phyloP scores from a whole-genome alignment of 1,140 invertebrate species.

The Drosophila sp. region DNA sequence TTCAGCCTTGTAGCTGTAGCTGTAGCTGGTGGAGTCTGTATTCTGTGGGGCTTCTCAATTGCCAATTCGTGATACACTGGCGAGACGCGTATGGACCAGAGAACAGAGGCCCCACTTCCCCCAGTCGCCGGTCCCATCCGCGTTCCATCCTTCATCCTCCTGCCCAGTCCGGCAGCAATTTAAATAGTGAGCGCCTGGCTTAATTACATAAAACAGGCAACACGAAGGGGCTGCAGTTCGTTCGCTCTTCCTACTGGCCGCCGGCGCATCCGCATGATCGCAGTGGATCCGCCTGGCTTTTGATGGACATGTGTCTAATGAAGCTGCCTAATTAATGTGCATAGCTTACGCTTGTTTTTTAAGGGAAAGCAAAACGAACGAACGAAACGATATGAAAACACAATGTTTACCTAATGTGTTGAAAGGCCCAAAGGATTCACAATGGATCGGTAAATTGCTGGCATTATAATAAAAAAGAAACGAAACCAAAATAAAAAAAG shows the following conservation, averaged over 20 bases:
- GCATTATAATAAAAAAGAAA: slow-evolving; percentile 29
- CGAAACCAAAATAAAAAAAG: slow-evolving; percentile 8
- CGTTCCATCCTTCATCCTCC: neutral
- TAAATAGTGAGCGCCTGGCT: slow-evolving; percentile 79
- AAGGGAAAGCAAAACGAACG: slow-evolving; percentile 1
- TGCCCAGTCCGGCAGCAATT: slow-evolving; percentile 51
- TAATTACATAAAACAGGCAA: slow-evolving; percentile 75
- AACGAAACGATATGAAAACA: slow-evolving; percentile 11
- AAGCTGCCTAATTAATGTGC: slow-evolving; percentile 72
- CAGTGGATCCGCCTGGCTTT: slow-evolving; percentile 20
- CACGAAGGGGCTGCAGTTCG: slow-evolving; percentile 23
- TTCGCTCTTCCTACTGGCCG: slow-evolving; percentile 39
- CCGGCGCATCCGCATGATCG: slow-evolving; percentile 42
- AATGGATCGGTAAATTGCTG: slow-evolving; percentile 41
- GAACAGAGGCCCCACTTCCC: neutral
- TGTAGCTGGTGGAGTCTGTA: slow-evolving; percentile 20
- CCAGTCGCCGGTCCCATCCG: neutral
- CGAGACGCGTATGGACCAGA: slow-evolving; percentile 37
- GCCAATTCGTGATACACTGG: slow-evolving; percentile 73
- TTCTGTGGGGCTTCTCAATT: slow-evolving; percentile 54
- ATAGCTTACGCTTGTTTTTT: slow-evolving; percentile 31
- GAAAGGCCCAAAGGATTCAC: slow-evolving; percentile 53
- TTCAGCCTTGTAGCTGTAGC: neutral
- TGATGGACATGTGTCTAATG: slow-evolving; percentile 79
- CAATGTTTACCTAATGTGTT: slow-evolving; percentile 62